Evolutionary conservation across 2,888 invertebrate species (phyloP), one percentile per base, ranked within the genome.

Genomic region (Parnassius orleans): DNA sequence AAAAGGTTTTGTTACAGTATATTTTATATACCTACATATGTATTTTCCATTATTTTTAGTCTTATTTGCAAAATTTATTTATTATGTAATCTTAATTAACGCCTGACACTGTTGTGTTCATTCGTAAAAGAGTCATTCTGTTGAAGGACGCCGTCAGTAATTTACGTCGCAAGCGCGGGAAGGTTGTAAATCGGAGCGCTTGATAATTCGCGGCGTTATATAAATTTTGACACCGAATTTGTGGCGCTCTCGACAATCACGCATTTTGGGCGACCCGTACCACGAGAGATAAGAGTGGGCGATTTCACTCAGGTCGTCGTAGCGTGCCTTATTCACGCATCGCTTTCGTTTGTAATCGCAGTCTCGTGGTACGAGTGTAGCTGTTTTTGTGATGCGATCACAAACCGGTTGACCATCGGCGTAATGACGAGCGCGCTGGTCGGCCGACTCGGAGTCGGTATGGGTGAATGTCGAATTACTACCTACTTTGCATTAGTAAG

Each of bases 331-430:
- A 50, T 10, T 50, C 15, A 42, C 9, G 2, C 33, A 9, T 24
- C 54, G 61, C 56, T 53, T 59, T 67, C 65, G 65, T 63, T 60
- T 58, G 64, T 63, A 57, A 52, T 47, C 61, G 52, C 68, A 75
- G 14, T 55, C 51, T 72, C 82, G 68, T 84, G 83, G 88, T 88
- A 83, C 69, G 56, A 76, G 72, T 81, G 83, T 80, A 84, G 88
- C 81, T 86, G 88, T 90, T 89, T 89, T 89, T 90, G 86, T 90
- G 90, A 85, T 87, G 87, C 77, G 84, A 87, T 89, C 90, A 83
- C 78, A 87, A 89, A 90, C 90, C 90, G 90, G 90, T 90, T 84
- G 87, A 79, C 88, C 87, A 80, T 84, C 87, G 80, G 76, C 76
- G 83, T 84, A 84, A 83, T 86, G 87, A 87, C 85, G 81, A 77